Base-by-base conservation (phyloP, 2,888 invertebrate species). In the Podabrus alpinus region DNA sequence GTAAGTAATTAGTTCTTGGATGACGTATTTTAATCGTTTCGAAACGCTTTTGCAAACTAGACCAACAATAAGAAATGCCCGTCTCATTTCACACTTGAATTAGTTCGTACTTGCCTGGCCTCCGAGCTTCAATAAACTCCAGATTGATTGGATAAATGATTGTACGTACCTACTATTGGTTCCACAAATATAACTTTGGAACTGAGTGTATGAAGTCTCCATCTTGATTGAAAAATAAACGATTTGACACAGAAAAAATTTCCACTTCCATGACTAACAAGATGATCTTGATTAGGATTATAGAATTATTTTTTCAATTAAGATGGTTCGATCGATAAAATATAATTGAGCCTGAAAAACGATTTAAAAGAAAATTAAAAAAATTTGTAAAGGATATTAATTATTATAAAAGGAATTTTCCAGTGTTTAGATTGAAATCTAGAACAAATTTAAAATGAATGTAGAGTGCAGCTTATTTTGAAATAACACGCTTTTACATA, bases 101-200 rank as follows among this genome's bases (percentile, higher is more conserved):
- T 80, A 71, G 71, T 68, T 71, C 76, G 76, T 80, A 82, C 79
- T 81, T 80, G 79, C 81, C 80, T 78, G 79, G 81, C 81, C 83
- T 83, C 80, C 82, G 76, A 81, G 83, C 83, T 83, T 77, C 83
- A 82, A 82, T 83, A 81, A 82, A 80, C 83, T 82, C 78, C 77
- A 79, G 77, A 78, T 81, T 83, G 84, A 84, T 84, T 84, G 83
- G 83, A 84, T 84, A 83, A 83, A 84, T 83, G 82, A 83, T 83
- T 83, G 81, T 82, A 82, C 75, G 21, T 64, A 19, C 21, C 75
- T 75, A 72, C 82, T 83, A 82, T 83, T 83, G 82, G 80, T 82
- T 81, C 82, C 80, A 76, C 82, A 83, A 83, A 83, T 83, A 83
- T 83, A 76, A 76, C 71, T 73, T 71, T 66, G 60, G 66, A 76